phyloP scores from a whole-genome alignment of 2,888 invertebrate species.

The Thysanoteuthis rhombus region DNA sequence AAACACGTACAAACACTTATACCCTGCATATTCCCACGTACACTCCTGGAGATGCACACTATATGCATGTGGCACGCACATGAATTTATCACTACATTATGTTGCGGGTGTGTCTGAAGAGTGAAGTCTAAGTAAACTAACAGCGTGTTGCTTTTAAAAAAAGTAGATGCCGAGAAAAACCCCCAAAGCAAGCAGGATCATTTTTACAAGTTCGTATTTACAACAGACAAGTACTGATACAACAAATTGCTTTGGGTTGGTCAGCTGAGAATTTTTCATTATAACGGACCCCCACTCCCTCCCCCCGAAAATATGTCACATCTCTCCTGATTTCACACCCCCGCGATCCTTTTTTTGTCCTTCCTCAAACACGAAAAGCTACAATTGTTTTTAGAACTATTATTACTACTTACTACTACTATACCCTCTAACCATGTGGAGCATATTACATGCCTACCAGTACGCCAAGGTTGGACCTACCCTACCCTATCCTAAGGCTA shows the following conservation, averaged over 20 bases:
- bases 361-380: not conserved
- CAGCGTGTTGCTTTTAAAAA: not conserved
- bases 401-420: not conserved
- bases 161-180: not conserved
- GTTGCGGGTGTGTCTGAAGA: not conserved
- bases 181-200: not conserved
- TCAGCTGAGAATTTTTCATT: not conserved
- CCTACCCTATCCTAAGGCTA: slow-evolving; percentile 38
- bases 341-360: not conserved
- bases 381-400: not conserved
- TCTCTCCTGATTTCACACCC: not conserved
- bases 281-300: not conserved
- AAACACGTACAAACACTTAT: not conserved
- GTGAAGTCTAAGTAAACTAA: not conserved
- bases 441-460: slow-evolving; percentile 45
- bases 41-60: not conserved
- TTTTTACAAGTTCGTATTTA: not conserved
- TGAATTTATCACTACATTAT: not conserved
- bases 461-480: slow-evolving; percentile 41
- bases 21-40: not conserved
- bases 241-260: not conserved
- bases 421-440: slow-evolving; percentile 39
- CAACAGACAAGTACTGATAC: not conserved
- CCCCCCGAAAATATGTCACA: not conserved
- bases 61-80: not conserved